Evolutionary conservation across 2,797 vertebrate species (phyloP).

Genomic region (Hydrolagus colliei): DNA sequence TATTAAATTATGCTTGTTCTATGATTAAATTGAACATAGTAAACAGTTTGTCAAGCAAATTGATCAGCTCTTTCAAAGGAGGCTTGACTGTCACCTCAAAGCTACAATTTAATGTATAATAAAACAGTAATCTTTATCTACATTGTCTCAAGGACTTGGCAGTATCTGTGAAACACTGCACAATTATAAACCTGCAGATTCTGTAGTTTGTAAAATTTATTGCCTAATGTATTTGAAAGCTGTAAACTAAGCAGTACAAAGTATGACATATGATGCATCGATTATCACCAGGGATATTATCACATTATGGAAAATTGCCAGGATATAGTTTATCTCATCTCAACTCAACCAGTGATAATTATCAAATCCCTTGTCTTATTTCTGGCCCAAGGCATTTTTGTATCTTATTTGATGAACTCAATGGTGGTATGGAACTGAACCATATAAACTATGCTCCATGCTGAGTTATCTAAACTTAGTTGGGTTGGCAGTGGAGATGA

Average conservation of each 20-base stretch:
- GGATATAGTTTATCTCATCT: no score
- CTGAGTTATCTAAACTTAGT: no score
- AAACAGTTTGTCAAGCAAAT: conserved; percentile 55
- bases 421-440: no score
- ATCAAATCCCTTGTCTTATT: no score
- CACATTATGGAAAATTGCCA: no score
- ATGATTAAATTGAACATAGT: conserved; percentile 52
- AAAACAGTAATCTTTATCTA: neutral
- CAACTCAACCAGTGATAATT: no score
- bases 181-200: neutral
- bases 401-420: no score
- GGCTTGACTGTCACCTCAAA: conserved; percentile 35
- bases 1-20: conserved; percentile 60
- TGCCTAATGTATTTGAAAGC: neutral
- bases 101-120: neutral
- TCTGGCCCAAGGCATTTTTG: no score
- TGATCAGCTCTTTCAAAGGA: conserved; percentile 53
- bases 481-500: no score
- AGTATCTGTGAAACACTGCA: neutral
- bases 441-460: no score
- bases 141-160: neutral
- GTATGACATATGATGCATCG: no score
- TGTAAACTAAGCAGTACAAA: neutral
- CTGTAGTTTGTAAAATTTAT: neutral
- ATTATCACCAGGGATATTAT: no score